A percentile compares a stretch with the other conserved stretches of the same genome.
phyloP scores from a whole-genome alignment of 2,113 vertebrate species.

The Salvator merianae region DNA sequence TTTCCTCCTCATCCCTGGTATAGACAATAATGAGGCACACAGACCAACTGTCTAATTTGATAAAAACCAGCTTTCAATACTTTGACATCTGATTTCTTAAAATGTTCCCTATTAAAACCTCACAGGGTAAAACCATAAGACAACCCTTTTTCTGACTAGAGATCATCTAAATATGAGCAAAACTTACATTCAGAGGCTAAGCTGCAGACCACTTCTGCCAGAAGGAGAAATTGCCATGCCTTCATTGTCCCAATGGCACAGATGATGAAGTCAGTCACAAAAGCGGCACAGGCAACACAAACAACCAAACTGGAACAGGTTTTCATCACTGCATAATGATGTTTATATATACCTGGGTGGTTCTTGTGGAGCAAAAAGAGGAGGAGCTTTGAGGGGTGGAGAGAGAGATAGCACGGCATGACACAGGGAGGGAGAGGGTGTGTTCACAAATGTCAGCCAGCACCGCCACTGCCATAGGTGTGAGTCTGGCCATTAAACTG shows the following conservation, averaged over 20 bases:
- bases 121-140: background rate
- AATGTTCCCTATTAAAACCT: too few relatives aligned
- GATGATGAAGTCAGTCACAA: background rate
- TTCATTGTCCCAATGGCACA: background rate
- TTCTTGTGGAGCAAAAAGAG: background rate
- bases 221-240: background rate
- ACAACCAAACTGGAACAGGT: background rate
- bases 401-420: background rate
- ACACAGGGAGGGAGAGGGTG: background rate
- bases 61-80: too few relatives aligned
- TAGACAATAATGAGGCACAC: too few relatives aligned
- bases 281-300: background rate
- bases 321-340: background rate
- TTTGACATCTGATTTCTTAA: too few relatives aligned
- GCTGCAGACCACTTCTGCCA: background rate
- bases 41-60: too few relatives aligned
- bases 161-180: background rate
- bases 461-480: background rate
- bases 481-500: background rate
- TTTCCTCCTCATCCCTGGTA: background rate
- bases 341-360: background rate
- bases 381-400: background rate
- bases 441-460: background rate
- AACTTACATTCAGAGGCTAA: slow-evolving; percentile 24
- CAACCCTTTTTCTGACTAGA: background rate